phyloP scores from a whole-genome alignment of 2,113 vertebrate species.

The Rhinoptilus africanus region DNA sequence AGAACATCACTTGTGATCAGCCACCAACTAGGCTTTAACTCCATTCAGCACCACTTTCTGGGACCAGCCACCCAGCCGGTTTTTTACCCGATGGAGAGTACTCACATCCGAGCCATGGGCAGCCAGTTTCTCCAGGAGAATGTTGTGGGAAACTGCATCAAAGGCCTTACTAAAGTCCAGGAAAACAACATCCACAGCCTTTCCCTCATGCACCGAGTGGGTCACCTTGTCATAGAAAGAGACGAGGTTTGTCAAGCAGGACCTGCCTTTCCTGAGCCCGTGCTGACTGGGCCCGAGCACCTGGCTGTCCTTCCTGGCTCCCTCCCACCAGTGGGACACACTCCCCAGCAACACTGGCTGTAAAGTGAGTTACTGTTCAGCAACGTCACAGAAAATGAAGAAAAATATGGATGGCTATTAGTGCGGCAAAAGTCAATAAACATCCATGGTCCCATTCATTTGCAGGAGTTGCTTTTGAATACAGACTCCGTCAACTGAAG shows the following conservation, averaged over 20 bases:
- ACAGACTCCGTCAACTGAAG: background rate
- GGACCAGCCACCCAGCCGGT: too few relatives aligned
- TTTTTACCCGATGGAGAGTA: too few relatives aligned
- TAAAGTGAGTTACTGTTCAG: background rate
- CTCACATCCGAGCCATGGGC: too few relatives aligned
- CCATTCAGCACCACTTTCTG: too few relatives aligned
- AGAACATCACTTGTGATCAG: too few relatives aligned
- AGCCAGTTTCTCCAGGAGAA: too few relatives aligned
- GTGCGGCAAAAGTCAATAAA: background rate
- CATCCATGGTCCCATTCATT: background rate
- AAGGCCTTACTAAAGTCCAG: too few relatives aligned
- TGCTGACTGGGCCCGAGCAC: background rate
- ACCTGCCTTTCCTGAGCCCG: background rate
- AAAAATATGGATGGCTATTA: background rate
- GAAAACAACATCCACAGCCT: too few relatives aligned
- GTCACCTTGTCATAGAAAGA: background rate
- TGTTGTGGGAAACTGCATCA: too few relatives aligned
- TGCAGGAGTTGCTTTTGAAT: background rate
- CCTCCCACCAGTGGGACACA: rapidly evolving
- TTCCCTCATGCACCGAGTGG: too few relatives aligned
- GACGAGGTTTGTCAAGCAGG: background rate
- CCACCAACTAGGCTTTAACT: too few relatives aligned
- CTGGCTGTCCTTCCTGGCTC: background rate
- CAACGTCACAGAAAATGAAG: background rate
- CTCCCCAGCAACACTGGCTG: too few relatives aligned